Conservation (phyloP, 2,888 invertebrate species). For the Lithophane ornitopus region DNA sequence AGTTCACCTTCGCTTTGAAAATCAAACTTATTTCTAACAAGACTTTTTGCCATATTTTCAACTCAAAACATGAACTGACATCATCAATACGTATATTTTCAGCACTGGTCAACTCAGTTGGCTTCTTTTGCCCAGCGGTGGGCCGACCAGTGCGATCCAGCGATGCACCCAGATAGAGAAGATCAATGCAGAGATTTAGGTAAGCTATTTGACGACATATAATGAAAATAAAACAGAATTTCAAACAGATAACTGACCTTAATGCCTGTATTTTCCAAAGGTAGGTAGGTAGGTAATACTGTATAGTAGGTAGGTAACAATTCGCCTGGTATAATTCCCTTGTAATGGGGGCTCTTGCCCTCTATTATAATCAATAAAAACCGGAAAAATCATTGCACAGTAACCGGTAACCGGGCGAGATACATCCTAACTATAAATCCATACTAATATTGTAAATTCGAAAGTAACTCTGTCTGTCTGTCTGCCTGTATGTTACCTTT, state of each 20-base stretch:
- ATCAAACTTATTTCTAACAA: no score
- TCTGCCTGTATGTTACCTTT: no score
- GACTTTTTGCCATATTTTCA: neutral
- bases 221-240: neutral
- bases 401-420: no score
- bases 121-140: constrained; percentile 83
- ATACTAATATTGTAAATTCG: no score
- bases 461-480: no score
- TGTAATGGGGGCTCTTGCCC: no score
- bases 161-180: constrained; percentile 75
- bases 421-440: no score
- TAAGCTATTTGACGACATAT: constrained; percentile 52
- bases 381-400: neutral
- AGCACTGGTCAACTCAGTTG: constrained; percentile 83
- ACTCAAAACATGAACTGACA: neutral
- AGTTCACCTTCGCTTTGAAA: neutral
- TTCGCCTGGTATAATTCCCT: no score
- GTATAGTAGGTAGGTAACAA: neutral
- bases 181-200: constrained; percentile 84
- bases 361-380: neutral
- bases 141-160: constrained; percentile 84
- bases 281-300: neutral
- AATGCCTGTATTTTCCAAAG: neutral
- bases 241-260: neutral
- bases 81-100: constrained; percentile 43